A percentile compares a stretch with the other conserved stretches of the same genome.
These are phyloP conservation scores for Manis pentadactyla DNA, from an alignment of 2,797 vertebrate species.

Conservation along the genomic window DNA sequence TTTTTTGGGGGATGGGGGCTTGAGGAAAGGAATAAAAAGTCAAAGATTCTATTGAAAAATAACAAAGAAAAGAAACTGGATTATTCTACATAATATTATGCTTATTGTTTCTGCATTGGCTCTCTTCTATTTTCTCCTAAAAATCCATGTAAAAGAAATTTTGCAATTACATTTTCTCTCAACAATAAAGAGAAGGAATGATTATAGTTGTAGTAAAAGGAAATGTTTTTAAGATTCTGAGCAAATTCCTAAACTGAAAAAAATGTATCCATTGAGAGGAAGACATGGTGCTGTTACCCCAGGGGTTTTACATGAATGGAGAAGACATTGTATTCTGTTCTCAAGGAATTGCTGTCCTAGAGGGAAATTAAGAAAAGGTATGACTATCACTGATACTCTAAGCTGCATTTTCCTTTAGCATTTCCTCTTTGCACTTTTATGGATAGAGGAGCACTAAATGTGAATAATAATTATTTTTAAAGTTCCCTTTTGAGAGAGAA, in stretches of 20 bases:
- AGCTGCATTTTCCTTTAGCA: neutral
- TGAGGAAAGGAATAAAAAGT: neutral
- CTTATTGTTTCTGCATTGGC: neutral
- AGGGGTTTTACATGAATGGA: neutral
- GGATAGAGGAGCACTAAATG: neutral
- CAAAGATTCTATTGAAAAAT: neutral
- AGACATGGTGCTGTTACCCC: neutral
- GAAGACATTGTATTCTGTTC: slow-evolving; percentile 35
- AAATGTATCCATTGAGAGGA: neutral
- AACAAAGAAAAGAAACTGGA: neutral
- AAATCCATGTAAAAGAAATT: neutral
- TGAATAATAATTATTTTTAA: slow-evolving; percentile 47
- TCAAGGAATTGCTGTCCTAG: slow-evolving; percentile 50
- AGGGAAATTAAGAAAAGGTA: slow-evolving; percentile 51
- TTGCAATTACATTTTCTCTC: slow-evolving; percentile 50
- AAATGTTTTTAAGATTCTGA: slow-evolving; percentile 38
- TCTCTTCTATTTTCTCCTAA: neutral
- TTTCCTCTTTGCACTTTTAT: slow-evolving; percentile 21
- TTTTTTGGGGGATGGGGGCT: neutral
- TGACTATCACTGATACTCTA: neutral
- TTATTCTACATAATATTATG: neutral
- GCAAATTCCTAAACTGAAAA: slow-evolving; percentile 15
- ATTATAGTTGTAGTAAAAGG: neutral
- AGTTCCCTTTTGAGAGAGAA: neutral
- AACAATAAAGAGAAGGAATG: neutral